Evolutionary conservation across 2,113 vertebrate species (phyloP).

Genomic region (Hemibagrus wyckioides): DNA sequence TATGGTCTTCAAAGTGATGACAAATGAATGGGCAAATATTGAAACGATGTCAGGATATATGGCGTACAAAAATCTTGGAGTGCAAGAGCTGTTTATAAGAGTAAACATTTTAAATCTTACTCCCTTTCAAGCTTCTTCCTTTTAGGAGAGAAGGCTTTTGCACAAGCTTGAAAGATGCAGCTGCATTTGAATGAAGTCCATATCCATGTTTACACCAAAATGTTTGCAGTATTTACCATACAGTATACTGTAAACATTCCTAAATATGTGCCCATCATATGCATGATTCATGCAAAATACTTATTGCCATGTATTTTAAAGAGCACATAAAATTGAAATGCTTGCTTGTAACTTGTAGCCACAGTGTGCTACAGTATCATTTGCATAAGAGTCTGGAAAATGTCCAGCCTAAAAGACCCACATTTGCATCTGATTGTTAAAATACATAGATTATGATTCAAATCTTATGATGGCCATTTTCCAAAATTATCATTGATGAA

Average conservation of each 20-base stretch:
- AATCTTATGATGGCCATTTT: background rate
- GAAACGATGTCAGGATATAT: constrained; percentile 17
- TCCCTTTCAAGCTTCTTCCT: constrained; percentile 28
- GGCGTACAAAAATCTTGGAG: constrained; percentile 10
- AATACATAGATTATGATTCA: background rate
- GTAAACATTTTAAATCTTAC: constrained; percentile 38
- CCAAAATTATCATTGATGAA: background rate
- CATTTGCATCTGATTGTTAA: background rate
- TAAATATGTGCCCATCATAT: background rate
- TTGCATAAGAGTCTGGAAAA: background rate
- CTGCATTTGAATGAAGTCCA: constrained; percentile 48
- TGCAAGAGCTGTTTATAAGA: background rate
- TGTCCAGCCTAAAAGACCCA: background rate
- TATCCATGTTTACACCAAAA: constrained; percentile 28
- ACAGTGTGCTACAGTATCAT: background rate
- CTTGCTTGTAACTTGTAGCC: background rate
- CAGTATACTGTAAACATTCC: background rate
- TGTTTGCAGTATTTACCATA: constrained; percentile 25
- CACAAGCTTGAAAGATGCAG: constrained; percentile 43
- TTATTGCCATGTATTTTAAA: background rate
- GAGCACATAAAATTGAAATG: background rate
- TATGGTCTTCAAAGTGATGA: constrained; percentile 12
- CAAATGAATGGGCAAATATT: constrained; percentile 35
- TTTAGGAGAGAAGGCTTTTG: constrained; percentile 41
- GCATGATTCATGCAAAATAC: background rate